Conservation (phyloP, 2,113 vertebrate genomes). For the Sander lucioperca region DNA sequence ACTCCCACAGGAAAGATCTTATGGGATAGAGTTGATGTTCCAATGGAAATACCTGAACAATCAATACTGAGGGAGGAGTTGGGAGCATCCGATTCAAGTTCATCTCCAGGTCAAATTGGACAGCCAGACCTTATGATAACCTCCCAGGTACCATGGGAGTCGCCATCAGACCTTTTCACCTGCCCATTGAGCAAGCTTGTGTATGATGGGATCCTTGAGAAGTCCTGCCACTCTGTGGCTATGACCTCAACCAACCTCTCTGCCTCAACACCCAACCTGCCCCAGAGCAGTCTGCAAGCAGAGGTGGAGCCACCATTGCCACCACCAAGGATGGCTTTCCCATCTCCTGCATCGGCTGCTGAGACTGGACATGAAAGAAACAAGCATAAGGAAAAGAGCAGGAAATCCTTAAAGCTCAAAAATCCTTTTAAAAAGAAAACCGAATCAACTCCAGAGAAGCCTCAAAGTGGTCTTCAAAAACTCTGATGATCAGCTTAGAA, state of each 20-base stretch:
- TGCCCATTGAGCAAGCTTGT: conserved; percentile 90
- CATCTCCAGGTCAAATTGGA: conserved; percentile 27
- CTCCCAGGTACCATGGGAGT: conserved; percentile 83
- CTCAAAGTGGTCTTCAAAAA: conserved; percentile 76
- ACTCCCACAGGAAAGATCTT: conserved; percentile 56
- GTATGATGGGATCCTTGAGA: conserved; percentile 96
- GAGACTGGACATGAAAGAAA: conserved; percentile 84
- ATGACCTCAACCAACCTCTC: conserved; percentile 72
- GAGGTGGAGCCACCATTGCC: conserved; percentile 48
- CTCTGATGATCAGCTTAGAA: conserved; percentile 61
- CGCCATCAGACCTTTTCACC: conserved; percentile 82
- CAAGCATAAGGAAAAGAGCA: conserved; percentile 87
- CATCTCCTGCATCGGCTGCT: conserved; percentile 70
- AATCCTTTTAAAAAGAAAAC: conserved; percentile 95
- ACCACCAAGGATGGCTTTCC: conserved; percentile 8
- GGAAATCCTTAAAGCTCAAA: conserved; percentile 94
- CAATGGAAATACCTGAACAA: conserved; percentile 62
- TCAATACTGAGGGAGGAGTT: conserved; percentile 60
- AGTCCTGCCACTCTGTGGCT: conserved; percentile 84
- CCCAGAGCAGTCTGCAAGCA: conserved; percentile 52
- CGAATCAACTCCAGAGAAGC: conserved; percentile 67
- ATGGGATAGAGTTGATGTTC: conserved; percentile 63
- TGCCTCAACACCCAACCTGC: conserved; percentile 57
- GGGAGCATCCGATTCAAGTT: conserved; percentile 50
- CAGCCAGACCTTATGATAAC: conserved; percentile 81